Conservation (phyloP, 2,113 vertebrate genomes). For the Tetraodon nigroviridis region DNA sequence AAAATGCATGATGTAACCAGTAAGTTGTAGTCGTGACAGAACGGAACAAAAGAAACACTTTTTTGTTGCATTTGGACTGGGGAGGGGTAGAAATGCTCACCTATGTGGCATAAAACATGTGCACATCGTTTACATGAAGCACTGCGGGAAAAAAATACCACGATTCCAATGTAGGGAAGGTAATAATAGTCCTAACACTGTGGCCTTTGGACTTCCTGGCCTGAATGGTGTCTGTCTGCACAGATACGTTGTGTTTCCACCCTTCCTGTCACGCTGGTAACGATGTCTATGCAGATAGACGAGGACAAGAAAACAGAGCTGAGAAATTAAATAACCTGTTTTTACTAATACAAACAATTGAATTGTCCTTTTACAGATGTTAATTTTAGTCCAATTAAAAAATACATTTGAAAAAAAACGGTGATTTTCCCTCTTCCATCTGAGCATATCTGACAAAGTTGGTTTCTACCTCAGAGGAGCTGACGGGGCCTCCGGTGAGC, state of each 20-base stretch:
- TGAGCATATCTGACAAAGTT: neutral
- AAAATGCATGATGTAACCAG: slow-evolving; percentile 47
- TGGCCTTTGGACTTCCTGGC: slow-evolving; percentile 31
- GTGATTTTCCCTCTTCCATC: neutral
- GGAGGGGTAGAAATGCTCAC: slow-evolving; percentile 2
- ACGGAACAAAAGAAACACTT: slow-evolving; percentile 1
- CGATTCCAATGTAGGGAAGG: neutral
- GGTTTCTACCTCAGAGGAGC: neutral
- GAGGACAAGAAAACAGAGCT: slow-evolving; percentile 16
- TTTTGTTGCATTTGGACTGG: slow-evolving; percentile 8
- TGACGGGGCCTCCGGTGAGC: neutral
- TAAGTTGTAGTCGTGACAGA: slow-evolving; percentile 10
- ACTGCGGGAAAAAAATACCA: slow-evolving; percentile 31
- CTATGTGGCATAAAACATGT: slow-evolving; percentile 9
- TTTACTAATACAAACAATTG: slow-evolving; percentile 41
- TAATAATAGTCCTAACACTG: slow-evolving; percentile 12
- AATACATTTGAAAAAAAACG: slow-evolving; percentile 4
- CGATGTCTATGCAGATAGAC: slow-evolving; percentile 39
- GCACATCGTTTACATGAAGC: slow-evolving; percentile 35
- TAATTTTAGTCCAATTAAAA: slow-evolving; percentile 63
- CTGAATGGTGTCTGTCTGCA: slow-evolving; percentile 29
- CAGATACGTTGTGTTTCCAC: neutral
- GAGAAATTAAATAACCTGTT: slow-evolving; percentile 45
- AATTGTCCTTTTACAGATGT: slow-evolving; percentile 37
- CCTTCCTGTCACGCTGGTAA: slow-evolving; percentile 27